Base-by-base conservation (phyloP, 2,888 invertebrate genomes). In the Cerceris ruficornis region DNA sequence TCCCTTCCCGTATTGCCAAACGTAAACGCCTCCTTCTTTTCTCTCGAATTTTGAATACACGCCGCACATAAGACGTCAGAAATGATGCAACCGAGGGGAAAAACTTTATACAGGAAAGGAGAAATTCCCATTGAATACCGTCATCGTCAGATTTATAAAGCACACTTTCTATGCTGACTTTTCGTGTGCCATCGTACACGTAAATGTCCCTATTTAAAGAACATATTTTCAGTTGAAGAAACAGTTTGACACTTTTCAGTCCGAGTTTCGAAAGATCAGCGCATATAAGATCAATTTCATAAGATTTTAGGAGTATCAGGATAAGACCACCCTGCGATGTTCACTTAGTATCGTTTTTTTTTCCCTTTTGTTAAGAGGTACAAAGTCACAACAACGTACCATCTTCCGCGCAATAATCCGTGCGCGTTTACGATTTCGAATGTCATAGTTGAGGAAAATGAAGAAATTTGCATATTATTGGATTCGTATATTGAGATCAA, bases 21-120 rank as follows among this genome's bases (percentile, higher is more conserved):
- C 77, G 85, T 87, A 87, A 88, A 88, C 83, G 86, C 84, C 80
- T 87, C 81, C 80, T 88, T 87, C 82, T 84, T n/a, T 87, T 76
- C 84, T 77, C 81, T 62, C 86, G 73, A 81, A 79, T 82, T 84
- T 84, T 78, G 79, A 81, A 81, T 77, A 81, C 75, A 39, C 66
- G 61, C 72, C 60, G 69, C 55, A 49, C 52, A 57, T 58, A 59
- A 66, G 74, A 68, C 77, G 62, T 80, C 77, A 58, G 49, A 59
- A 75, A 71, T 69, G 75, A 75, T 78, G 75, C 61, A 68, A 28
- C 14, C 55, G 17, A 57, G 74, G 66, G 71, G 77, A 69, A 65
- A 64, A 55, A 58, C 42, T 52, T 69, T 73, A 46, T 43, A 13
- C 57, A 57, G 13, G 61, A 71, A 13, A 50, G 41, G 9, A 55